phyloP scores from a whole-genome alignment of 2,888 invertebrate species.

The Parasteatoda lunata region DNA sequence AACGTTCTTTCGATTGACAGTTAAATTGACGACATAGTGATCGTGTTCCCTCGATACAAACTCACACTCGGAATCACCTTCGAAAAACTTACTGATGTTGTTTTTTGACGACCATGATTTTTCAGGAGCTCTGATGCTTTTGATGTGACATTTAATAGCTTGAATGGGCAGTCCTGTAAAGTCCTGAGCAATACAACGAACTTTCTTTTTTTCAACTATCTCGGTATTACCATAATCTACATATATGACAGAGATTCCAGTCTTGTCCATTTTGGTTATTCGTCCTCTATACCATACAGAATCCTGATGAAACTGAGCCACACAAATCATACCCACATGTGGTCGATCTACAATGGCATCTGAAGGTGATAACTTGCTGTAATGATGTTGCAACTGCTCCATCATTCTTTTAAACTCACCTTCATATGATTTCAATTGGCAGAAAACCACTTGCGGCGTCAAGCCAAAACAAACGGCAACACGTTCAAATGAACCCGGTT shows the following conservation, averaged over 20 bases:
- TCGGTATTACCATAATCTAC: conserved; percentile 67
- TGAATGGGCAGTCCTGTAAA: conserved; percentile 63
- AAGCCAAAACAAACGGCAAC: conserved; percentile 68
- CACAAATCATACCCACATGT: conserved; percentile 54
- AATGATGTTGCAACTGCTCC: conserved; percentile 60
- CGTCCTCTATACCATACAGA: conserved; percentile 73
- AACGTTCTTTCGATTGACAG: conserved; percentile 46
- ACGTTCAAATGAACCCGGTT: conserved; percentile 24
- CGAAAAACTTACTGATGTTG: conserved; percentile 47
- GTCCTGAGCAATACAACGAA: conserved; percentile 53
- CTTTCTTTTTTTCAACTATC: conserved; percentile 39
- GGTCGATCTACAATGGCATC: conserved; percentile 48
- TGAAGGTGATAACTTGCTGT: conserved; percentile 9
- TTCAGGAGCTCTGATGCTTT: conserved; percentile 50
- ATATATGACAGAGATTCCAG: conserved; percentile 34
- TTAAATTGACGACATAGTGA: conserved; percentile 46
- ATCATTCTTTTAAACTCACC: conserved; percentile 70
- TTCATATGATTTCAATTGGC: conserved; percentile 70
- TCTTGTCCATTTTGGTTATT: conserved; percentile 45
- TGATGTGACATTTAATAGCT: conserved; percentile 63
- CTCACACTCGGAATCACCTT: conserved; percentile 46
- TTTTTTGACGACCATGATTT: conserved; percentile 30
- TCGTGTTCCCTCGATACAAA: conserved; percentile 52
- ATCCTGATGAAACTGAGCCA: conserved; percentile 72
- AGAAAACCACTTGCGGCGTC: conserved; percentile 70